These are phyloP conservation scores for Seriola dumerili DNA, from an alignment of 2,113 vertebrate genomes.

Conservation along the genomic window DNA sequence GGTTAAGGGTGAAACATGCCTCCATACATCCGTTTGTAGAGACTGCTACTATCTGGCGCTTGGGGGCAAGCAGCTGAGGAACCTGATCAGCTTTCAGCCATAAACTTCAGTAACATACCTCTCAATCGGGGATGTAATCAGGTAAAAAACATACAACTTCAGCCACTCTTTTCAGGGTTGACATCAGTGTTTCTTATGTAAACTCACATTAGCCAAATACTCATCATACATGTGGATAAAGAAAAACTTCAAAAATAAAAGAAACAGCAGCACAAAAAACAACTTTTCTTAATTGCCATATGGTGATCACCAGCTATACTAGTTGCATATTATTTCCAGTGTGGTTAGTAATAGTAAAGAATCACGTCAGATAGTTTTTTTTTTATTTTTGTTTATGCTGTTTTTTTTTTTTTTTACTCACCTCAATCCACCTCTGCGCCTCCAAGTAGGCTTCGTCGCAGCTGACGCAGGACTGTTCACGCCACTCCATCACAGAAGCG, in stretches of 20 bases:
- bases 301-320: background rate
- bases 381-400: background rate
- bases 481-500: conserved; percentile 85
- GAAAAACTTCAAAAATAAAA: background rate
- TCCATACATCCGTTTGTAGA: conserved; percentile 1
- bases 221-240: no score
- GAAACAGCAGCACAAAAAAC: background rate
- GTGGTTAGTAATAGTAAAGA: no score
- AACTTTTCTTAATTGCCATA: background rate
- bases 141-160: background rate
- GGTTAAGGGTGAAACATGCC: conserved; percentile 38
- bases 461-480: conserved; percentile 84
- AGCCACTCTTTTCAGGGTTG: no score
- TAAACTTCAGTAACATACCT: background rate
- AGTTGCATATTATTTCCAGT: background rate
- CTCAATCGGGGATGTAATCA: background rate
- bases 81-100: conserved; percentile 17
- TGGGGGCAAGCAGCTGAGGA: background rate
- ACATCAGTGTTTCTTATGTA: background rate
- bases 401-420: conserved; percentile 75
- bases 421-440: conserved; percentile 93
- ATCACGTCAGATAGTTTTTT: no score
- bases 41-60: background rate
- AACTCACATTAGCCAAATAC: background rate
- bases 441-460: conserved; percentile 87